Conservation (phyloP, 2,113 vertebrate species). For the Elachura formosa region DNA sequence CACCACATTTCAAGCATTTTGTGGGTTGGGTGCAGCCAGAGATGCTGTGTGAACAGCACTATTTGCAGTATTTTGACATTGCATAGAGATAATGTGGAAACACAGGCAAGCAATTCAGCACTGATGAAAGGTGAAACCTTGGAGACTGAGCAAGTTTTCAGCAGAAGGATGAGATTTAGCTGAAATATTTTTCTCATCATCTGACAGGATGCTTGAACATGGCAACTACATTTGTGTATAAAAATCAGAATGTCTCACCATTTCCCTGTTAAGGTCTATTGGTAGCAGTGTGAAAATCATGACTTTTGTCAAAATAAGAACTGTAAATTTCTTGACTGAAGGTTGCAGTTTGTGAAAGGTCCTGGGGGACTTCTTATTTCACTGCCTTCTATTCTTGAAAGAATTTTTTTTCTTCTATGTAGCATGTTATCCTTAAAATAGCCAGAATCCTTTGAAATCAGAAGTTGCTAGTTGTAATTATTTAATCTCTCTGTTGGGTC, state of each 20-base stretch:
- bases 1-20: background rate
- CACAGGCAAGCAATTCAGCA: background rate
- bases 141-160: background rate
- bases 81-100: background rate
- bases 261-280: background rate
- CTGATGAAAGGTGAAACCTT: background rate
- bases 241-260: background rate
- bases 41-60: background rate
- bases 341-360: background rate
- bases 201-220: background rate
- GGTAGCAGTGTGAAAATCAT: rapidly evolving
- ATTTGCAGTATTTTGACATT: constrained; percentile 45
- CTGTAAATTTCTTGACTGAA: background rate
- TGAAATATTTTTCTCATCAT: background rate
- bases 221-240: background rate
- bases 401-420: background rate
- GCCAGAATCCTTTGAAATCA: background rate
- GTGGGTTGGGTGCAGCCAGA: background rate
- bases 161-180: background rate
- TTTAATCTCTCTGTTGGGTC: background rate
- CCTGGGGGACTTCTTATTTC: background rate
- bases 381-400: background rate
- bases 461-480: background rate
- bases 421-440: background rate
- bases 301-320: background rate